phyloP scores from a whole-genome alignment of 2,113 vertebrate species.

The Bubo bubo region DNA sequence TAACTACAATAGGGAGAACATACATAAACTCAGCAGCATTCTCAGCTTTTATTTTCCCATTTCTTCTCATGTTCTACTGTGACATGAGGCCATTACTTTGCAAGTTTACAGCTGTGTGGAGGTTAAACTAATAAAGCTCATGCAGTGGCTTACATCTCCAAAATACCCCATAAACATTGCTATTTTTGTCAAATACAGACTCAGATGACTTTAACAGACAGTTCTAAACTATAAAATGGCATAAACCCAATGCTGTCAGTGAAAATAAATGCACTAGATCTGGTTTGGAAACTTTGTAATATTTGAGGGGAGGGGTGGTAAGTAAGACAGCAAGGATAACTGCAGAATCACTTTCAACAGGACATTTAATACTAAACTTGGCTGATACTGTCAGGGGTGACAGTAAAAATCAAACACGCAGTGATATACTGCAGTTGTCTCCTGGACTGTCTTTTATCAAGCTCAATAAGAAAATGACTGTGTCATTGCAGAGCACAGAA shows the following conservation, averaged over 20 bases:
- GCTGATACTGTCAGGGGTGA: background rate
- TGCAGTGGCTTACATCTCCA: background rate
- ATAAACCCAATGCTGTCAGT: background rate
- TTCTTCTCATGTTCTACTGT: background rate
- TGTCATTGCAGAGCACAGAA: background rate
- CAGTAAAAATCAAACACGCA: background rate
- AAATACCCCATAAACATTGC: background rate
- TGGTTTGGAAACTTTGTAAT: background rate
- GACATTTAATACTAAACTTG: background rate
- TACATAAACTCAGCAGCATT: background rate
- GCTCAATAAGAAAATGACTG: background rate
- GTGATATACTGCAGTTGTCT: background rate
- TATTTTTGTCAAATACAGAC: background rate
- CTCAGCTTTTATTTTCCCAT: background rate
- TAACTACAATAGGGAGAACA: constrained; percentile 33
- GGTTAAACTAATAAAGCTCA: background rate
- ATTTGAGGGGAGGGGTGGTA: background rate
- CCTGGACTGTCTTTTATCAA: background rate
- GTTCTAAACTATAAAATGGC: background rate
- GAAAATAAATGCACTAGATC: background rate
- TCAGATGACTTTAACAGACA: background rate
- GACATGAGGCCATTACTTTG: background rate
- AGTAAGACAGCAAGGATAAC: background rate
- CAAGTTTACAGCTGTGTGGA: background rate
- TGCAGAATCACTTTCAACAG: background rate